Percentiles rank a stretch among this genome's conserved stretches.
Evolutionary conservation across 92 coral and sea anemone species (phyloP).

Genomic region (Epizoanthus fatuus): DNA sequence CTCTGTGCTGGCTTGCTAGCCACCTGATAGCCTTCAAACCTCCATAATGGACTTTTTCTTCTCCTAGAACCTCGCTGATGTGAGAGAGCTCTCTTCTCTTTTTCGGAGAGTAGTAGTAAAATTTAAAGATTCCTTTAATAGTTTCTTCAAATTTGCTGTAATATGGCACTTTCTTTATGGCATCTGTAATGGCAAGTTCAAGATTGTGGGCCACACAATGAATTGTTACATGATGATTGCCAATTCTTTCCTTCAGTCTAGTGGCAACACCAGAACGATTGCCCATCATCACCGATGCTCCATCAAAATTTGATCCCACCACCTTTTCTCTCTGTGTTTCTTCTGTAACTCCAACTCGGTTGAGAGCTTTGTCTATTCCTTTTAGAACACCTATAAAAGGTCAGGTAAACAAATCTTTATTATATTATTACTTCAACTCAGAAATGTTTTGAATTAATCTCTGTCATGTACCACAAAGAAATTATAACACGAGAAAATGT

Average conservation of each 20-base stretch:
- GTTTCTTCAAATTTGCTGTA: conserved; percentile 19
- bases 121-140: conserved; percentile 32
- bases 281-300: conserved; percentile 49
- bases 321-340: conserved; percentile 27
- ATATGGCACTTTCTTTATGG: conserved; percentile 32
- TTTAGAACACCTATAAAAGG: conserved; percentile 17
- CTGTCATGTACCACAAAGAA: too few species aligned
- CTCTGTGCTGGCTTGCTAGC: conserved; percentile 5
- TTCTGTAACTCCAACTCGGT: conserved; percentile 15
- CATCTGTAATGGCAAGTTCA: conserved; percentile 40
- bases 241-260: conserved; percentile 1
- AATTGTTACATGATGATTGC: conserved; percentile 4
- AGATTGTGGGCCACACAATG: conserved; percentile 43
- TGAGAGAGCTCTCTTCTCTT: conserved; percentile 43
- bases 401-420: conserved; percentile 7
- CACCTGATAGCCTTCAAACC: conserved; percentile 16
- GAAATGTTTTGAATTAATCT: neutral
- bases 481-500: too few species aligned
- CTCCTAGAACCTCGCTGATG: conserved; percentile 40
- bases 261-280: conserved; percentile 16
- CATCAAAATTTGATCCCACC: conserved; percentile 21
- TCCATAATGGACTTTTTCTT: neutral
- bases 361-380: conserved; percentile 32
- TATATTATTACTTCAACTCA: neutral
- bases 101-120: conserved; percentile 49